Evolutionary conservation across 2,113 vertebrate species (phyloP).

Genomic region (Gasterosteus nipponicus): DNA sequence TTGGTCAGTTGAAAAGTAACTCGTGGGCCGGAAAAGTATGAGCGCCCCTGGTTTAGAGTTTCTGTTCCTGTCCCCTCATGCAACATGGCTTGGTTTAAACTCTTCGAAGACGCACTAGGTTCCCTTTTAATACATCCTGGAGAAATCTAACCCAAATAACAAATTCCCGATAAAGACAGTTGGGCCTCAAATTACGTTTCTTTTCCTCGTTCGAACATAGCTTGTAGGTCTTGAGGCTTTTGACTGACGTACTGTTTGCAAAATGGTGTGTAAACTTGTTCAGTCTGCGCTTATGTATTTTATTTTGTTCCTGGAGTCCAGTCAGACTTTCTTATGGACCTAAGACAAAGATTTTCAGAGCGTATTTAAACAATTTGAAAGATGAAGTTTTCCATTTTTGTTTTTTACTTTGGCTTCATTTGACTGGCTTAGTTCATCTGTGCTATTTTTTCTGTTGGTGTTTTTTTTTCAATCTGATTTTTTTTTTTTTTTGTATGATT

Average conservation of each 20-base stretch:
- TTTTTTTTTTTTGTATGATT: conserved; percentile 75
- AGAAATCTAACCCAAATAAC: conserved; percentile 2
- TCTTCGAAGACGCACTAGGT: no score
- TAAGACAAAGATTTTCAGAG: conserved; percentile 34
- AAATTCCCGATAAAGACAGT: conserved; percentile 2
- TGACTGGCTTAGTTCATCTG: conserved; percentile 40
- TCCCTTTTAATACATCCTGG: not conserved
- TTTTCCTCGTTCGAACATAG: not conserved
- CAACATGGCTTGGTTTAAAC: no score
- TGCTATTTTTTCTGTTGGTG: conserved; percentile 49
- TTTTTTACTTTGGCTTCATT: conserved; percentile 44
- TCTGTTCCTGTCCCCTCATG: no score
- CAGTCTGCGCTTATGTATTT: conserved; percentile 29
- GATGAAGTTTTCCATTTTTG: conserved; percentile 37
- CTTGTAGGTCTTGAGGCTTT: conserved; percentile 2
- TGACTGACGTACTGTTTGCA: conserved; percentile 12
- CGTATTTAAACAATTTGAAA: conserved; percentile 55
- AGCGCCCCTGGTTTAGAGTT: no score
- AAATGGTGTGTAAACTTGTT: conserved; percentile 42
- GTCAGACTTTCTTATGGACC: conserved; percentile 52
- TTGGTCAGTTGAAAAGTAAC: no score
- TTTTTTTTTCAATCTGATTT: conserved; percentile 63
- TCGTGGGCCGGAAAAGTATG: no score
- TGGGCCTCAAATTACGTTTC: conserved; percentile 9
- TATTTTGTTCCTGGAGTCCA: conserved; percentile 17